Evolutionary conservation across 2,113 vertebrate genomes (phyloP).

Genomic region (Indicator indicator): DNA sequence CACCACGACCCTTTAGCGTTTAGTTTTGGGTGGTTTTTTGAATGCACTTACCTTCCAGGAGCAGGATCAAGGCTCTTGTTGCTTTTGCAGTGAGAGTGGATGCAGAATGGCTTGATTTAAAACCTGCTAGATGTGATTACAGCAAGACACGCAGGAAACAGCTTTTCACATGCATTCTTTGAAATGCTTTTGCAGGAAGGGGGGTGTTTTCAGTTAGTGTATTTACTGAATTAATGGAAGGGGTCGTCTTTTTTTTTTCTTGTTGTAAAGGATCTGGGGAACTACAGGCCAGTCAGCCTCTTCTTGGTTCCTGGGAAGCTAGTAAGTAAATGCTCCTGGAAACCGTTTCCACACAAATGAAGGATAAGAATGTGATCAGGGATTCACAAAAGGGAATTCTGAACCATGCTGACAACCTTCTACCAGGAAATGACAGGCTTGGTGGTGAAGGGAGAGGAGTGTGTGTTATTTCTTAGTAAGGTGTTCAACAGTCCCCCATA

Average conservation of each 20-base stretch:
- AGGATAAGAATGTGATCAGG: neutral
- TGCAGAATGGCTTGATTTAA: neutral
- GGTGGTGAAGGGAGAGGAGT: neutral
- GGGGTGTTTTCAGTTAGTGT: neutral
- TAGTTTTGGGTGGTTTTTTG: neutral
- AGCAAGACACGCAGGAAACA: neutral
- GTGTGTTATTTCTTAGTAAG: neutral
- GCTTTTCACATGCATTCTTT: neutral
- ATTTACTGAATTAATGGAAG: neutral
- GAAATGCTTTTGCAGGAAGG: neutral
- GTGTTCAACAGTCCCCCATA: neutral
- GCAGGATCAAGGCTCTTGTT: neutral
- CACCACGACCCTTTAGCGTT: neutral
- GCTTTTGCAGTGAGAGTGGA: neutral
- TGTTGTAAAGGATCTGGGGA: neutral
- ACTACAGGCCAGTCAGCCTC: neutral
- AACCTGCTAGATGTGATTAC: neutral
- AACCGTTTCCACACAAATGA: neutral
- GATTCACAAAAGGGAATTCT: neutral
- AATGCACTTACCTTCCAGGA: neutral
- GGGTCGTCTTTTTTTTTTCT: neutral
- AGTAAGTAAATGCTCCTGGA: neutral
- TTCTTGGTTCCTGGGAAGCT: neutral
- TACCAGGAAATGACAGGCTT: neutral
- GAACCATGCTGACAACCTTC: neutral